Evolutionary conservation across 2,113 vertebrate species (phyloP), one percentile per base, ranked within the genome.

Genomic region (Anguilla japonica): DNA sequence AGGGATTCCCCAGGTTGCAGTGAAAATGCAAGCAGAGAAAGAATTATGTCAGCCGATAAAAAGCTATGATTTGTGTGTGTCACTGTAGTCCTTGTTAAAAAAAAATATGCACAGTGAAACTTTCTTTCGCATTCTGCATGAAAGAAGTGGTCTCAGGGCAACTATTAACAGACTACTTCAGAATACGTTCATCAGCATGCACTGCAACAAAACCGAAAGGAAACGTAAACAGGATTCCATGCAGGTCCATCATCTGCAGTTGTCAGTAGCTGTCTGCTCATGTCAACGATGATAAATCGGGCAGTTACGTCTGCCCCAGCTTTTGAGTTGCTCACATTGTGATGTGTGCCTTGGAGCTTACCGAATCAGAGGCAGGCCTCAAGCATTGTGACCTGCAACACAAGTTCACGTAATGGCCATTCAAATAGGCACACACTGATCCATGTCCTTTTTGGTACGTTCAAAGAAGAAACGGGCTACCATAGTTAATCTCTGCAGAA

Each of bases 401-500:
- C 71, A n/a, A 22, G 11, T 75, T 75, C 2, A n/a, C 26, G 9
- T 75, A 75, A 75, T 34, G 71, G n/a, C 71, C 71, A 34, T 34
- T 75, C 9, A 75, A 26, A 75, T 29, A 14, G 71, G 26, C 63
- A n/a, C 63, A 71, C 63, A 22, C 26, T 71, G 22, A 71, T 75
- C 9, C 71, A 34, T 34, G 26, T 75, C 34, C 71, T 75, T 75
- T 29, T 75, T 75, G 71, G 71, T 75, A n/a, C 2, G 9, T 29
- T 75, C n/a, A 75, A 34, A n/a, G 8, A 22, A 75, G n/a, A 34
- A 75, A 34, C 71, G 13, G 71, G 71, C 71, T 29, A 26, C 71
- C 71, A 75, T 75, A n/a, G n/a, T 29, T 75, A 75, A 29, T 34
- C 71, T 75, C 71, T 75, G 71, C n/a, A 75, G 71, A 75, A 75